phyloP scores from a whole-genome alignment of 2,888 invertebrate genomes.

The Luperina testacea region DNA sequence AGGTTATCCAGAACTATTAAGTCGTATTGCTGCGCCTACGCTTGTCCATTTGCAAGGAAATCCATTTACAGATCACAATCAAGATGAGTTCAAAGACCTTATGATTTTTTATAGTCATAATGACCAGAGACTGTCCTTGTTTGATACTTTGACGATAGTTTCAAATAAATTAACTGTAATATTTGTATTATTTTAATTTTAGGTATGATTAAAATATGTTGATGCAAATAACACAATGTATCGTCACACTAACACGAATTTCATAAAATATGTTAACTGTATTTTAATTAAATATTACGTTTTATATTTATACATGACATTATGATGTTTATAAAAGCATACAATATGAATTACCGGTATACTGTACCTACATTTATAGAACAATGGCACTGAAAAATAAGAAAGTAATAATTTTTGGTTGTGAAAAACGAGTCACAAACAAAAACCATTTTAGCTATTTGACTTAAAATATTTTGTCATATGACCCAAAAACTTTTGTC shows the following conservation, averaged over 20 bases:
- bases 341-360: constrained; percentile 37
- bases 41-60: constrained; percentile 70
- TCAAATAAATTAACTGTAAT: constrained; percentile 63
- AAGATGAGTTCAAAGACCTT: constrained; percentile 78
- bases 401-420: constrained; percentile 52
- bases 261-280: constrained; percentile 27
- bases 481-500: constrained; percentile 46
- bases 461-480: constrained; percentile 49
- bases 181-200: constrained; percentile 55
- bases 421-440: constrained; percentile 38
- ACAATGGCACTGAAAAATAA: constrained; percentile 67
- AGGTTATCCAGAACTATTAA: constrained; percentile 56
- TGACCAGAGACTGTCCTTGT: constrained; percentile 52
- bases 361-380: constrained; percentile 58
- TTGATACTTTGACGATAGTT: constrained; percentile 41
- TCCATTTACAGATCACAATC: constrained; percentile 68
- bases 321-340: constrained; percentile 35
- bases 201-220: constrained; percentile 34
- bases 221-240: constrained; percentile 35
- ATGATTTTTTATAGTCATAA: constrained; percentile 63
- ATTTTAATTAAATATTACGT: constrained; percentile 28
- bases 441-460: constrained; percentile 51
- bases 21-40: constrained; percentile 72
- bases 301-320: constrained; percentile 15
- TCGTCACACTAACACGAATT: constrained; percentile 50